Evolutionary conservation across 2,113 vertebrate genomes (phyloP), one percentile per base, ranked within the genome.

Genomic region (Lonchura striata): DNA sequence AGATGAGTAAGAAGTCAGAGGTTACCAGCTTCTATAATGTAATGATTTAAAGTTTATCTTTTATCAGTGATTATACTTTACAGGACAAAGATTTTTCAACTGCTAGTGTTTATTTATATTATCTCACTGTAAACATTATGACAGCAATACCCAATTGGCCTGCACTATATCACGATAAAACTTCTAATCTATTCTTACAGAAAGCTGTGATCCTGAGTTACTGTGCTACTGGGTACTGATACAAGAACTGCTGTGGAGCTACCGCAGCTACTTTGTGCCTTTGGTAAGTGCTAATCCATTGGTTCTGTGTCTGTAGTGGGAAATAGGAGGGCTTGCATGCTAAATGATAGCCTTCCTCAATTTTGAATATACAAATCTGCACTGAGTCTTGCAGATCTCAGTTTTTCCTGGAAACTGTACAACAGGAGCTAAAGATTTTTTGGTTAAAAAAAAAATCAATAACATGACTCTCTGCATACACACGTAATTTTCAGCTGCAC

Each of bases 31-130:
- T 22, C 60, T 78, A 30, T 52, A 93, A 83, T 2, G 20, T 49
- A 72, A 90, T 30, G 37, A 86, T 42, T 91, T 64, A 15, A 71
- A 44, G n/a, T 46, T 91, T 91, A 95, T 75, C 69, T 96, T 84
- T 53, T 76, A 91, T n/a, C n/a, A 82, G 46, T 39, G 33, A 80
- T 79, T 90, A 93, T 13, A 41, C 17, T 24, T 8, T n/a, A 64
- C 4, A 46, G 78, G 57, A 93, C 87, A 90, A 94, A 93, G 82
- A 93, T 78, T 92, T 91, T 88, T 54, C 81, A 54, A 90, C 18
- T 30, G 22, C 24, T 87, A 78, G 35, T 87, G 27, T 46, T 94
- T 54, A 54, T 77, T 89, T 70, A 46, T 11, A 47, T 87, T 96
- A 96, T 90, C 87, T 71, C 61, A 75, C n/a, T 64, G 69, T 44